Base-by-base conservation (phyloP, 2,888 invertebrate genomes). In the Hesperia comma region DNA sequence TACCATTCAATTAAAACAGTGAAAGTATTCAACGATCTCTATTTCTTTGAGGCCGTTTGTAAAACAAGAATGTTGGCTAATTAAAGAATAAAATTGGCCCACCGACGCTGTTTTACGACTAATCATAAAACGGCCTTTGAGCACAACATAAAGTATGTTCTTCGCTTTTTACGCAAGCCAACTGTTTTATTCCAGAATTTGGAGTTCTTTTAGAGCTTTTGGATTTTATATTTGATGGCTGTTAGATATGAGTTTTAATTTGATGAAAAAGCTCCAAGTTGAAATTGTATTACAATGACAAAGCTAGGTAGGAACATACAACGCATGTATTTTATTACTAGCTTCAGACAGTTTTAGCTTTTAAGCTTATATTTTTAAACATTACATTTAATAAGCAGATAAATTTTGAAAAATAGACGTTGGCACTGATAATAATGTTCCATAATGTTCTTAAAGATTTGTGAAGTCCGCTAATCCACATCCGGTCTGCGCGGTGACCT, bases 91-190 rank as follows among this genome's bases (percentile, higher is more conserved):
- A 86, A 88, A 90, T 87, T 86, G 85, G 80, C 79, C 84, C 79
- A 77, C 79, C 75, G 78, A 82, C 82, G 83, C 83, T 78, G 69
- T 84, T 91, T 91, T 90, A 90, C 85, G 86, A 84, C 81, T 82
- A 82, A 87, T 88, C 87, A 88, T 90, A 89, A 90, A 90, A 87
- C 80, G 78, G 81, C 76, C 86, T 83, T 87, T 87, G 82, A 83
- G 82, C 76, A 79, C 77, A 80, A 81, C 83, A 82, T 87, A 87
- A 87, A 88, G 82, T 79, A 80, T 80, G 79, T 78, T 80, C 76
- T 79, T 82, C 79, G 56, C 66, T 85, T 86, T 87, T 86, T 82
- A 86, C 79, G 76, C 74, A 77, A 83, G 76, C 75, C 79, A 77
- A 79, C 71, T 77, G 72, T 80, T 86, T 85, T 80, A 83, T 84